Evolutionary conservation across 2,797 vertebrate species (phyloP).

Genomic region (Echeneis naucrates): DNA sequence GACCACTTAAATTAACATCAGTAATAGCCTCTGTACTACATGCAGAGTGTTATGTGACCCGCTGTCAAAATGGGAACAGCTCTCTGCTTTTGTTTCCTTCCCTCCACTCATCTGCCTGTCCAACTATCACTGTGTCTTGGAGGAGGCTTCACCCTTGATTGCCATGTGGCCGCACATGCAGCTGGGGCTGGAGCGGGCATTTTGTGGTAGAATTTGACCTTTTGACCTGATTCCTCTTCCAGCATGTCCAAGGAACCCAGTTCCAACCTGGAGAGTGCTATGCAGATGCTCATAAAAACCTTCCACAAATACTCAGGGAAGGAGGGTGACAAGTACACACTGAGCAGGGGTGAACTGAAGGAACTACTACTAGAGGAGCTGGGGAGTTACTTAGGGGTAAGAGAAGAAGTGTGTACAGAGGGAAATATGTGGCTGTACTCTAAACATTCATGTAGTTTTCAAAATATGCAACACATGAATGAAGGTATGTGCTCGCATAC

Average conservation of each 20-base stretch:
- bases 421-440: conserved; percentile 35
- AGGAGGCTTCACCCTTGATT: conserved; percentile 74
- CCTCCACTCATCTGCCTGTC: conserved; percentile 37
- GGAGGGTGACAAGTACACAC: conserved; percentile 87
- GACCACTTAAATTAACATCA: conserved; percentile 34
- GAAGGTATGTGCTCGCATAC: conserved; percentile 56
- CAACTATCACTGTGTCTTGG: conserved; percentile 55
- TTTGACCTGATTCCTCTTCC: conserved; percentile 31
- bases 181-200: conserved; percentile 75
- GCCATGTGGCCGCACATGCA: conserved; percentile 81
- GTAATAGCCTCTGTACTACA: conserved; percentile 46
- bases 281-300: conserved; percentile 89
- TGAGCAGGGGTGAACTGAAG: conserved; percentile 84
- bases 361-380: conserved; percentile 86
- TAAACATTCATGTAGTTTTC: conserved; percentile 32
- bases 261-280: conserved; percentile 87
- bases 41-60: conserved; percentile 53
- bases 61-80: conserved; percentile 36
- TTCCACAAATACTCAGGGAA: conserved; percentile 89
- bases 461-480: conserved; percentile 51
- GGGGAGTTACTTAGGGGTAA: conserved; percentile 87
- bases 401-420: conserved; percentile 24
- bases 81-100: conserved; percentile 38
- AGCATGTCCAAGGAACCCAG: conserved; percentile 88
- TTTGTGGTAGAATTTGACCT: conserved; percentile 62